Base-by-base conservation (phyloP, 1,140 invertebrate species). In the Drosophila miranda region DNA sequence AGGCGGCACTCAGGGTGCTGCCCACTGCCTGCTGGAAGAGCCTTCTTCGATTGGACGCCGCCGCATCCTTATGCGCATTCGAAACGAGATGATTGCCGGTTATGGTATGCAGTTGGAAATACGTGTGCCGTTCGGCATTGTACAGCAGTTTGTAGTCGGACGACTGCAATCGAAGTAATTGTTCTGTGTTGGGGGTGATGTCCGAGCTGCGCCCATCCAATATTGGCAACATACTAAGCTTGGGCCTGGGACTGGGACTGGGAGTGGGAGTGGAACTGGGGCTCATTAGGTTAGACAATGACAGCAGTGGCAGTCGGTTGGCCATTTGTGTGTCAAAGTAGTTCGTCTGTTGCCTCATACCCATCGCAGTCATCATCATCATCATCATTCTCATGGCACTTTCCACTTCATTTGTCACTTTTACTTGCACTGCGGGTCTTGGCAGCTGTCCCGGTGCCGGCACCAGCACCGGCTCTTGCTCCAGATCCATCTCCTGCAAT, bases 391-490 rank as follows among this genome's bases (percentile, higher is more conserved):
- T 58, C 49, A 68, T 67, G 71, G 70, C 78, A 86, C 82, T 87
- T 87, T 87, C 78, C 82, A 78, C 82, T 87, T 87, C 82, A 87
- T 87, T 87, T 87, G 83, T 75, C 83, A 82, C 82, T 87, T 87
- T 87, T 87, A 82, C 82, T 86, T 86, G 82, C 83, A 69, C 81
- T 87, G 82, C 82, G 75, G 82, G 83, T 50, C 46, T 67, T 67
- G 44, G 55, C 46, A 61, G 21, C 43, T 23, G 41, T 3, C 34
- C 11, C 34, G 54, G 19, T 19, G 2, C 19, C 19, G 19, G 19
- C 19, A 19, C 19, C 19, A 19, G 26, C 30, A 61, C 9, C 41
- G 13, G 16, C 14, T 43, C 41, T 21, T 58, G 30, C 30, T 66
- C 14, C 54, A 52, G n/a, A 14, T 51, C 50, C 34, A 38, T 38